phyloP scores from a whole-genome alignment of 2,888 invertebrate genomes.

The Ophraella communa region DNA sequence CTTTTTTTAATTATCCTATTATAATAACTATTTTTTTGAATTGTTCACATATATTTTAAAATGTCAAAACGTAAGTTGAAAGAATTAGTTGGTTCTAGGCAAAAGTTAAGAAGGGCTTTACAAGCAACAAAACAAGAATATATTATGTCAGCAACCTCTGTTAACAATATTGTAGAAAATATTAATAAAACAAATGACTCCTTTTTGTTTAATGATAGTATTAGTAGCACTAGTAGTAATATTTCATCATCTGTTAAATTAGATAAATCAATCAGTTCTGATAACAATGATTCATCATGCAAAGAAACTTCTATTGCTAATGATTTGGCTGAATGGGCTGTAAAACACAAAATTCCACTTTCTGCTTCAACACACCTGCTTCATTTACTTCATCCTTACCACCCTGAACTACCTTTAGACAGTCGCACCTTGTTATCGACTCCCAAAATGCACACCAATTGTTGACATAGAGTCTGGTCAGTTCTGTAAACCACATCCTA shows the following conservation, averaged over 20 bases:
- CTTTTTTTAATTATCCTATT: too few species aligned
- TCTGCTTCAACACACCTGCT: conserved; percentile 29
- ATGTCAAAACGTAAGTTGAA: conserved; percentile 20
- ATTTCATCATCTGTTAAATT: neutral
- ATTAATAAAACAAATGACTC: neutral
- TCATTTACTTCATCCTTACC: conserved; percentile 17
- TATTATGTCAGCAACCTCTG: conserved; percentile 8
- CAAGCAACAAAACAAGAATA: conserved; percentile 21
- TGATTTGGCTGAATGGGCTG: conserved; percentile 27
- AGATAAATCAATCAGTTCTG: conserved; percentile 11
- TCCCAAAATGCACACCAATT: neutral
- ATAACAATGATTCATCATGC: conserved; percentile 15
- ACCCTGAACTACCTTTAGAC: conserved; percentile 33
- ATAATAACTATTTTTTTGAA: too few species aligned
- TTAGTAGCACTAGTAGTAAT: conserved; percentile 4
- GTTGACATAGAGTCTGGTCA: neutral
- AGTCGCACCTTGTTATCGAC: conserved; percentile 30
- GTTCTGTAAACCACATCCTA: too few species aligned
- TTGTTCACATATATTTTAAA: too few species aligned
- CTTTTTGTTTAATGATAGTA: conserved; percentile 7
- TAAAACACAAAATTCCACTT: conserved; percentile 28
- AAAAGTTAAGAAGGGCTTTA: conserved; percentile 21
- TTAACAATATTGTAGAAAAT: conserved; percentile 3
- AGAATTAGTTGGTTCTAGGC: conserved; percentile 24
- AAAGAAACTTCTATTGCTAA: conserved; percentile 12